phyloP scores from a whole-genome alignment of 1,140 invertebrate genomes.

The Cotesia glomerata region DNA sequence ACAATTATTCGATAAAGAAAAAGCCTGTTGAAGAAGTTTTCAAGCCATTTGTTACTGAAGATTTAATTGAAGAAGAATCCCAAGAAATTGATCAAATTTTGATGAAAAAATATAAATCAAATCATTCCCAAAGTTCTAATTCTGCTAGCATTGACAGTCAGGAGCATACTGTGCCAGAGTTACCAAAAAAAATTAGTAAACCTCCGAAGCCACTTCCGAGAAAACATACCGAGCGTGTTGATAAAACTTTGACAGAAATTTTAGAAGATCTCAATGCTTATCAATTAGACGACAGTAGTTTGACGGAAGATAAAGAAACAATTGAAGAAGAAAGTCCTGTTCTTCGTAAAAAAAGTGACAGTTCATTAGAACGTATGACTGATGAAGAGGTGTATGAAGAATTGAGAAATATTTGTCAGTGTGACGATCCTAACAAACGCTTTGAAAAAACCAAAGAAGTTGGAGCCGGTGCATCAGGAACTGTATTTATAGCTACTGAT shows the following conservation, averaged over 20 bases:
- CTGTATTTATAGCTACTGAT: constrained; percentile 90
- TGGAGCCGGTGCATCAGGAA: constrained; percentile 88
- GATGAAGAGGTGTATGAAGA: constrained; percentile 89
- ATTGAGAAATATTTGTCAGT: constrained; percentile 79
- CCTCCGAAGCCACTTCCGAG: constrained; percentile 53
- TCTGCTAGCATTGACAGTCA: constrained; percentile 52
- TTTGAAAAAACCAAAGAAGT: constrained; percentile 87
- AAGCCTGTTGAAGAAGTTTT: constrained; percentile 70
- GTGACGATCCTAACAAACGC: constrained; percentile 76
- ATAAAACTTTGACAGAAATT: constrained; percentile 63
- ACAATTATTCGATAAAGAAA: constrained; percentile 84
- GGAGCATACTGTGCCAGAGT: constrained; percentile 41
- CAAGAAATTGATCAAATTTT: constrained; percentile 79
- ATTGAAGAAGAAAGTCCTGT: constrained; percentile 54
- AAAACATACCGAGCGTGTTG: constrained; percentile 49
- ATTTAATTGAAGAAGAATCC: constrained; percentile 78
- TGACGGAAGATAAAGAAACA: constrained; percentile 31
- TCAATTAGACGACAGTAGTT: constrained; percentile 39
- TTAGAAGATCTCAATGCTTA: constrained; percentile 51
- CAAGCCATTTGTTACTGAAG: constrained; percentile 80
- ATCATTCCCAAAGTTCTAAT: constrained; percentile 47
- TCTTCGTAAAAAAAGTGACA: constrained; percentile 60
- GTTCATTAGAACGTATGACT: constrained; percentile 64
- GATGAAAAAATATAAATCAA: constrained; percentile 68
- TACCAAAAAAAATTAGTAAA: constrained; percentile 47